Evolutionary conservation across 2,888 invertebrate species (phyloP).

Genomic region (Thumatha senex): DNA sequence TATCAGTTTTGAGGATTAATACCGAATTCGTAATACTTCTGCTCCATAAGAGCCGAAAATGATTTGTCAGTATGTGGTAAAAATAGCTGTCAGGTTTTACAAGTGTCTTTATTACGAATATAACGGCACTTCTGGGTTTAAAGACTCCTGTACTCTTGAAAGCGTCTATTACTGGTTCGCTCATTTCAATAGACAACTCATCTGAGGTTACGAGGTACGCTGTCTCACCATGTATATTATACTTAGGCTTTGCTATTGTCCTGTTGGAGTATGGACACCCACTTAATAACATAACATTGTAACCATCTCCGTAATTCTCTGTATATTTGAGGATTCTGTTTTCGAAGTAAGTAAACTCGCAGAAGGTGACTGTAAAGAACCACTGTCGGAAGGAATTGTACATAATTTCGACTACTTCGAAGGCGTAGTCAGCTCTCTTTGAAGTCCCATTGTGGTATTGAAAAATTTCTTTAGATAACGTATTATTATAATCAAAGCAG

Average conservation of each 20-base stretch:
- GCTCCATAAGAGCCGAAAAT: slow-evolving; percentile 79
- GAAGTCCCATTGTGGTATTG: slow-evolving; percentile 56
- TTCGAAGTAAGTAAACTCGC: slow-evolving; percentile 76
- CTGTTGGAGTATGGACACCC: slow-evolving; percentile 60
- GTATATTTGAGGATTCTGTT: slow-evolving; percentile 72
- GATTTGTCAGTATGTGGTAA: slow-evolving; percentile 62
- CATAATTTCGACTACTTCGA: slow-evolving; percentile 65
- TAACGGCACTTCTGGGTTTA: slow-evolving; percentile 68
- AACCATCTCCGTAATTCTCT: slow-evolving; percentile 64
- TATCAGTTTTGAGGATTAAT: slow-evolving; percentile 56
- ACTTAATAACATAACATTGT: slow-evolving; percentile 69
- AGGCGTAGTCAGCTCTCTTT: slow-evolving; percentile 60
- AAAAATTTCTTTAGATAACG: slow-evolving; percentile 56
- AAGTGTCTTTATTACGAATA: slow-evolving; percentile 65
- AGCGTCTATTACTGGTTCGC: slow-evolving; percentile 59
- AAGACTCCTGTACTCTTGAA: slow-evolving; percentile 69
- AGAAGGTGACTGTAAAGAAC: slow-evolving; percentile 74
- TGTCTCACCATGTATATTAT: slow-evolving; percentile 70
- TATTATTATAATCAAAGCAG: slow-evolving; percentile 32
- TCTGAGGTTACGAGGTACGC: slow-evolving; percentile 69
- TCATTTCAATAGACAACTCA: slow-evolving; percentile 55
- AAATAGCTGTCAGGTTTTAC: slow-evolving; percentile 61
- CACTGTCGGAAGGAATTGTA: slow-evolving; percentile 69
- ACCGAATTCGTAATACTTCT: slow-evolving; percentile 80
- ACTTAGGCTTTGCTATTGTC: slow-evolving; percentile 60